These are phyloP conservation scores for Drosophila simulans DNA, from an alignment of 1,140 invertebrate species.

Conservation along the genomic window DNA sequence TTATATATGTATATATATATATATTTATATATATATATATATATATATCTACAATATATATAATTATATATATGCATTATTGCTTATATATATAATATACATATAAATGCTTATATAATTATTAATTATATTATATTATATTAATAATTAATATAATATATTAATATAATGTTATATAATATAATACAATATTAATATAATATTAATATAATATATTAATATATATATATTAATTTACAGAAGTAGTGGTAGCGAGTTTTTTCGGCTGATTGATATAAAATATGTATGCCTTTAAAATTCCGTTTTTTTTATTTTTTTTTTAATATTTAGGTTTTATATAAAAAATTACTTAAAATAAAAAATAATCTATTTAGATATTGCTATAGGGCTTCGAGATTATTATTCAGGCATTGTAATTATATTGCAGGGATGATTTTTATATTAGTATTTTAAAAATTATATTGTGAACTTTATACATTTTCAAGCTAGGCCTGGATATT, in stretches of 20 bases:
- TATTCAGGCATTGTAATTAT: neutral
- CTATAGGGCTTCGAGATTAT: neutral
- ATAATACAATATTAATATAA: too few relatives aligned
- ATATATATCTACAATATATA: conserved; percentile 22
- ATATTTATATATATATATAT: neutral
- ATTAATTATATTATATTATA: too few relatives aligned
- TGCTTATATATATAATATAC: too few relatives aligned
- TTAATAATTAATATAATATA: too few relatives aligned
- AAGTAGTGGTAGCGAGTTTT: conserved; percentile 24
- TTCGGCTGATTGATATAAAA: conserved; percentile 46
- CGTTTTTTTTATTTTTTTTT: conserved; percentile 72
- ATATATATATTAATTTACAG: conserved; percentile 49
- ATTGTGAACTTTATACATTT: conserved; percentile 3
- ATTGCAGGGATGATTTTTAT: neutral
- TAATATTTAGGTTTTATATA: conserved; percentile 81
- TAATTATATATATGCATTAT: too few relatives aligned
- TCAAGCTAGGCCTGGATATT: neutral
- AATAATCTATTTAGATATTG: conserved; percentile 77
- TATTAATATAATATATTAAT: conserved; percentile 11
- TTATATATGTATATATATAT: too few relatives aligned
- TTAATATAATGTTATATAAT: too few relatives aligned
- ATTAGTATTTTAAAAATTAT: neutral
- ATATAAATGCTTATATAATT: too few relatives aligned
- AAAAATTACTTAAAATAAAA: conserved; percentile 74
- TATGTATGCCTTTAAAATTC: conserved; percentile 65